Base-by-base conservation (phyloP, 2,888 invertebrate genomes). In the Epirrita christyi region DNA sequence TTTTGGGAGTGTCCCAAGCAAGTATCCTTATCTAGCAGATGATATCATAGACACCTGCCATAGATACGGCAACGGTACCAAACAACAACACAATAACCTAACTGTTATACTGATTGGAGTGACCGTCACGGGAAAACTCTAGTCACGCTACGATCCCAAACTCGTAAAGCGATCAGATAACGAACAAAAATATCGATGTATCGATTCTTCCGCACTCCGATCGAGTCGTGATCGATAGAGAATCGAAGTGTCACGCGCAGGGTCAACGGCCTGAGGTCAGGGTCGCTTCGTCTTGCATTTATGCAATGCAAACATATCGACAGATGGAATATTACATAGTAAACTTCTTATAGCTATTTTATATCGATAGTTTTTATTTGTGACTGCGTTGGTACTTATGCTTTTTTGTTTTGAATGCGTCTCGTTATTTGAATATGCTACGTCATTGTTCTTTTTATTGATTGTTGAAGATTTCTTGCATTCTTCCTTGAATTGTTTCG, bases 231-330 rank as follows among this genome's bases (percentile, higher is more conserved):
- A 91, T 91, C 91, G 89, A 91, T 91, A 85, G 88, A 86, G 83
- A 85, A 89, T 88, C 88, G 86, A 89, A 90, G 87, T 91, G 91
- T 91, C 92, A 92, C 92, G 92, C 81, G 85, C 85, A 78, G 80
- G 88, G 83, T 89, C 83, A 72, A 81, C 76, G 86, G 75, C 87
- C 90, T 76, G 67, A 70, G 91, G 90, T 92, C 91, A 91, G 87
- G 92, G 92, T 88, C 90, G 87, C 72, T 51, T 80, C 73, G 78
- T 75, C 80, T 80, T 81, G 85, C 85, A 85, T 86, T 82, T 80
- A 80, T 81, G 88, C 84, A 84, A 80, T 78, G 71, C 64, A 67
- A 60, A 61, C 64, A 68, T 64, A 63, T 78, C 81, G 81, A 80
- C 82, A 85, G 86, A 83, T 85, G 84, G 86, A 87, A 88, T 85